Evolutionary conservation across 2,113 vertebrate species (phyloP), one percentile per base, ranked within the genome.

Genomic region (Lonchura striata): DNA sequence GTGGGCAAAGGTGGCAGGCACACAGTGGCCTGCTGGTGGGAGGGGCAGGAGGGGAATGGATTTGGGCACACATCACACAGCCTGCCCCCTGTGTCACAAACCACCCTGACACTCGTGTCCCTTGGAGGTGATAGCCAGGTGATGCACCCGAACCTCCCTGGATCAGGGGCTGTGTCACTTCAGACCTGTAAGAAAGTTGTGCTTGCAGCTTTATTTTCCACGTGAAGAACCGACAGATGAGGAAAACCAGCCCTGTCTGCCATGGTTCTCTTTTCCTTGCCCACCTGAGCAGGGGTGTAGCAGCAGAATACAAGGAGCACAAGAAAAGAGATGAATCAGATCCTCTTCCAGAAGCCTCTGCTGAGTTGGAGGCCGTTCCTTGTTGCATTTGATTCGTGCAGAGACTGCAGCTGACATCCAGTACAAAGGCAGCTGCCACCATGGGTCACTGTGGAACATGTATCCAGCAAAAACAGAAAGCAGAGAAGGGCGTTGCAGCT

Each of bases 401-500:
- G 85, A 74, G 75, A 11, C 70, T 79, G 54, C 50, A 28, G 80
- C 75, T 77, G 72, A 19, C 42, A 35, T 22, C 54, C 46, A 35
- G 54, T 19, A 69, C 88, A 84, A 86, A 95, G 64, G 37, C 42
- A 82, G 75, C 66, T 85, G 88, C 54, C 71, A 35, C 66, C 42
- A 1, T 13, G 54, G 75, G 50, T 82, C 84, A 64, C 60, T 13
- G 74, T 30, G 42, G 21, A 44, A 81, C 37, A 30, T 35, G 3
- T 6, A 46, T 15, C 80, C 84, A 79, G 65, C 37, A 57, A 56
- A 81, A 86, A 30, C 49, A 80, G 74, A n/a, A 79, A 87, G 53
- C 77, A 65, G 41, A 74, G 59, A 68, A 92, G 90, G 92, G 60
- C 95, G 86, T 6, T 82, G 92, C 47, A 69, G 88, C 76, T 72